Percentiles rank a stretch among this genome's conserved stretches.
Evolutionary conservation across 2,888 invertebrate genomes (phyloP).

Genomic region (Eurytoma adleriae): DNA sequence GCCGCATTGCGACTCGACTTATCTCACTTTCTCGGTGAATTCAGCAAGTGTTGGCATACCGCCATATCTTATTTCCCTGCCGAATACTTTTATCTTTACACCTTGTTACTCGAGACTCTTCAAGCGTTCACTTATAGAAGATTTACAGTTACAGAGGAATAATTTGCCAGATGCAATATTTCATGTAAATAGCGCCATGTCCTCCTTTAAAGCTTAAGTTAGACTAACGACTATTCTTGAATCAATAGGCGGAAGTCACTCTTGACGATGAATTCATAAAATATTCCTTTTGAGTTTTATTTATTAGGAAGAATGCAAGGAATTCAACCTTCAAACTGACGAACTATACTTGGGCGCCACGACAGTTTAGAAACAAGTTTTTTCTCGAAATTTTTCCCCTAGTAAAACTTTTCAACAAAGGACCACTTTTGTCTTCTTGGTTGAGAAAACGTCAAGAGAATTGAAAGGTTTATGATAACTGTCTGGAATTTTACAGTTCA

Average conservation of each 20-base stretch:
- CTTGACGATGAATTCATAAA: not conserved
- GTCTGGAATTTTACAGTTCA: not conserved
- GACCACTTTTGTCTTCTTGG: conserved; percentile 19
- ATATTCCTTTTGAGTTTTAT: not conserved
- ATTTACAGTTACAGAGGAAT: conserved; percentile 1
- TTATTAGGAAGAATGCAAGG: not conserved
- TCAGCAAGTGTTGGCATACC: conserved; percentile 31
- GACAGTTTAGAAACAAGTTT: conserved; percentile 34
- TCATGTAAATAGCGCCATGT: not conserved
- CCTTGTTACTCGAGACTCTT: conserved; percentile 17
- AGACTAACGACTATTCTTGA: not conserved
- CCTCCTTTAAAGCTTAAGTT: not conserved
- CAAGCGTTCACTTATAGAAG: conserved; percentile 7
- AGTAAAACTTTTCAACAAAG: conserved; percentile 35
- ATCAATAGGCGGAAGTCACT: not conserved
- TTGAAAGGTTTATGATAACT: conserved; percentile 21
- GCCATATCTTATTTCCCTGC: conserved; percentile 38
- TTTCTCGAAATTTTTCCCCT: conserved; percentile 13
- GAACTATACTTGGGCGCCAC: conserved; percentile 8
- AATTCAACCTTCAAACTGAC: conserved; percentile 7
- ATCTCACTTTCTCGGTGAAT: conserved; percentile 29
- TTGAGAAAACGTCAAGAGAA: conserved; percentile 7
- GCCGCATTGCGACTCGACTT: conserved; percentile 49
- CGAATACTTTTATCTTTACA: conserved; percentile 32
- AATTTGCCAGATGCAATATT: not conserved